A percentile compares a stretch with the other conserved stretches of the same genome.
phyloP scores from a whole-genome alignment of 2,113 vertebrate genomes.

The Syngnathus typhle region DNA sequence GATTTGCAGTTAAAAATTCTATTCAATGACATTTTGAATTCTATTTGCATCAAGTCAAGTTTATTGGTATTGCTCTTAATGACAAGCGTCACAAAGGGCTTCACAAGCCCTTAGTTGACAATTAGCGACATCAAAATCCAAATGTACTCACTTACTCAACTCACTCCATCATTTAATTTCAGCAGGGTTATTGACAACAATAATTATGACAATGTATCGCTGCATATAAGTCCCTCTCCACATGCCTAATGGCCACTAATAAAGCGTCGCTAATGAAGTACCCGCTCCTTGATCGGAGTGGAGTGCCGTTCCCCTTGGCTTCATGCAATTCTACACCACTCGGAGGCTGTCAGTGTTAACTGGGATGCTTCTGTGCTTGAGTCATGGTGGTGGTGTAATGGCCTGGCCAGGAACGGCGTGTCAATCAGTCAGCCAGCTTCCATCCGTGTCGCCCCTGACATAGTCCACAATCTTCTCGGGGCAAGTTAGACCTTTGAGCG shows the following conservation, averaged over 20 bases:
- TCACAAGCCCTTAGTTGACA: no score
- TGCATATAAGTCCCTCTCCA: no score
- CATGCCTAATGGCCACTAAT: not conserved
- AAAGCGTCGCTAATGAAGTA: not conserved
- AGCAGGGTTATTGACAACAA: no score
- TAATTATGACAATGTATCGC: no score
- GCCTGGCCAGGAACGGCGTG: constrained; percentile 35
- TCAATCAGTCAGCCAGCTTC: constrained; percentile 37
- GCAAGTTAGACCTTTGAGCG: constrained; percentile 22
- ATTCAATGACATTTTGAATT: no score
- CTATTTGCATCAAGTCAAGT: no score
- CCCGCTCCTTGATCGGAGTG: not conserved
- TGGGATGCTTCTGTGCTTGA: constrained; percentile 48
- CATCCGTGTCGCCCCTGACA: constrained; percentile 24
- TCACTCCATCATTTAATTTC: no score
- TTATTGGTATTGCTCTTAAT: no score
- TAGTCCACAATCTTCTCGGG: constrained; percentile 27
- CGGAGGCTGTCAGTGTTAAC: constrained; percentile 41
- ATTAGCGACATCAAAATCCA: no score
- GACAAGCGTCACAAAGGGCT: no score
- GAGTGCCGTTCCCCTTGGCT: constrained; percentile 11
- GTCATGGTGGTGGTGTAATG: constrained; percentile 53
- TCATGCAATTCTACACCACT: constrained; percentile 40
- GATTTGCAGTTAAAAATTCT: not conserved
- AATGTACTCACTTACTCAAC: no score